Percentiles rank a stretch among this genome's conserved stretches.
Evolutionary conservation across 2,888 invertebrate genomes (phyloP).

Genomic region (Incurvaria masculella): DNA sequence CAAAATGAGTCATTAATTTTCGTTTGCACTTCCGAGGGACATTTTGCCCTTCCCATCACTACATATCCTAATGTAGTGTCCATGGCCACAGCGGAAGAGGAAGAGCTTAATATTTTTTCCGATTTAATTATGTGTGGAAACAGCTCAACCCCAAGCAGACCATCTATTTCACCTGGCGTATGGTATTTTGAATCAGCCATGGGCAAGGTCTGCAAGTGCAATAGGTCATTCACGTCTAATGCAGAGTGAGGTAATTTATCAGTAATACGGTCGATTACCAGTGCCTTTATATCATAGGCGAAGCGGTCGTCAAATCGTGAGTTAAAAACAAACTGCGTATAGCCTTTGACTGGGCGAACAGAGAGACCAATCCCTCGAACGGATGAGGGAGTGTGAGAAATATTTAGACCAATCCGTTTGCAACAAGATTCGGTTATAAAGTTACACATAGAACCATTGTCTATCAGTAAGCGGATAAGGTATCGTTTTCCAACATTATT

Average conservation of each 20-base stretch:
- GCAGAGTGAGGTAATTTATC: no score
- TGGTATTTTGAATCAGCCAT: not conserved
- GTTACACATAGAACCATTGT: not conserved
- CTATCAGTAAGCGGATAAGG: not conserved
- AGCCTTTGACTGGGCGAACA: no score
- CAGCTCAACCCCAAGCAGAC: not conserved
- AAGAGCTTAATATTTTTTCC: not conserved
- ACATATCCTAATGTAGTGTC: not conserved
- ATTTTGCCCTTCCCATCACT: not conserved
- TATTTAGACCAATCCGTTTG: not conserved
- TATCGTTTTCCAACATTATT: not conserved
- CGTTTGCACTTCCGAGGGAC: no score
- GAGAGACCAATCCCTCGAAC: no score
- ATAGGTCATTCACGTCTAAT: no score
- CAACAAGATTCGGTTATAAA: not conserved
- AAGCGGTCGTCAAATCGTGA: no score
- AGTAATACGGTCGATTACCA: no score
- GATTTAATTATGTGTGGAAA: not conserved
- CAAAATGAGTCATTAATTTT: not conserved
- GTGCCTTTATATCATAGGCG: no score
- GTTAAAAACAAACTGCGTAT: no score
- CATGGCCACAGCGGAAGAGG: not conserved
- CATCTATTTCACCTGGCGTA: not conserved
- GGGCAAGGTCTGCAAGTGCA: no score
- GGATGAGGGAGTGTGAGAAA: conserved; percentile 8